Conservation (phyloP, 2,888 invertebrate species). For the Meteorus cinctellus region DNA sequence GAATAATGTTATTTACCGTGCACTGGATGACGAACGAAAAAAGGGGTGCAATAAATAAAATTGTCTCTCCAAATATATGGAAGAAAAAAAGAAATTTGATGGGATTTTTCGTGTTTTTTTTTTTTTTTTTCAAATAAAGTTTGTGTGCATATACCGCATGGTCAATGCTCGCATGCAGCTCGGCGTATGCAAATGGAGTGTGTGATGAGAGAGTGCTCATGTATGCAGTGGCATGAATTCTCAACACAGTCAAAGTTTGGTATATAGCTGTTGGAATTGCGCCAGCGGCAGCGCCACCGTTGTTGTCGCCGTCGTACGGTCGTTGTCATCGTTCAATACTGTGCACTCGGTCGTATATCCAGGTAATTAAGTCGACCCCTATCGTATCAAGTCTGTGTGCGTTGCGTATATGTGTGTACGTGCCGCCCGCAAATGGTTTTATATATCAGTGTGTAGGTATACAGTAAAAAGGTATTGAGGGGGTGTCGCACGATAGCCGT, state of each 20-base stretch:
- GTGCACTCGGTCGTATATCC: slow-evolving; percentile 60
- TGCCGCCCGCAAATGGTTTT: slow-evolving; percentile 19
- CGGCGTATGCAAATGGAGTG: slow-evolving; percentile 48
- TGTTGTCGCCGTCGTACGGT: slow-evolving; percentile 51
- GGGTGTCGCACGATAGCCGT: slow-evolving; percentile 56
- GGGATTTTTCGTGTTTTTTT: too few relatives aligned
- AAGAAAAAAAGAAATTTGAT: too few relatives aligned
- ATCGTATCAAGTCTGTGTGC: slow-evolving; percentile 55
- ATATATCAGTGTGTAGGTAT: slow-evolving; percentile 45
- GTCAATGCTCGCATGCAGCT: background rate
- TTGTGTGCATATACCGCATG: background rate
- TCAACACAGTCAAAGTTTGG: slow-evolving; percentile 40
- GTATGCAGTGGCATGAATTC: slow-evolving; percentile 3
- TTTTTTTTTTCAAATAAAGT: background rate
- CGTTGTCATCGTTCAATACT: slow-evolving; percentile 5
- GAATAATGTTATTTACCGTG: background rate
- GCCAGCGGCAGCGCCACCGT: slow-evolving; percentile 35
- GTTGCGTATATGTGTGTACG: slow-evolving; percentile 44
- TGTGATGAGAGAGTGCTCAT: background rate
- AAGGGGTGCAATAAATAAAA: too few relatives aligned
- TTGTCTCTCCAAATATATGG: too few relatives aligned
- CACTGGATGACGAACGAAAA: too few relatives aligned
- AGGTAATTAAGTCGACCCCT: slow-evolving; percentile 68
- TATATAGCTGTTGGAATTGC: slow-evolving; percentile 54
- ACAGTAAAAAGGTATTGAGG: slow-evolving; percentile 20